Evolutionary conservation across 2,797 vertebrate genomes (phyloP).

Genomic region (Sebastes hopkinsi): DNA sequence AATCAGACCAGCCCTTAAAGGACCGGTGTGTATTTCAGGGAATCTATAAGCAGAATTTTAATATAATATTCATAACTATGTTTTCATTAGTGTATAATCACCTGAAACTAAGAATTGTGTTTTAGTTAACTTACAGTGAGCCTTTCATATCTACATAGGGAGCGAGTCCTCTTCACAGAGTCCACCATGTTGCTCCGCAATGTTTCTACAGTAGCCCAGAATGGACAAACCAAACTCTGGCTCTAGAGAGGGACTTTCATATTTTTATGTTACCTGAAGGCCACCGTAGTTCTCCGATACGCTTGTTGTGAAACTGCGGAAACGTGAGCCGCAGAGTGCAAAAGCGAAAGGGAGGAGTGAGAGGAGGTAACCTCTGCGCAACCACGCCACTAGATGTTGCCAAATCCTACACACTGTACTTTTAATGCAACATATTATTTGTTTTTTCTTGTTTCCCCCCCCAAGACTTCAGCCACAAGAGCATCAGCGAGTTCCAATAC

Average conservation of each 20-base stretch:
- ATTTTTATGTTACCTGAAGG: too few species aligned
- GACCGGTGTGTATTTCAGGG: not conserved
- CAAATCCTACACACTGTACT: not conserved
- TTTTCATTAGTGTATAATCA: too few species aligned
- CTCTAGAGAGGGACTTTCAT: not conserved
- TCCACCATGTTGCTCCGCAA: not conserved
- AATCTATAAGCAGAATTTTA: not conserved
- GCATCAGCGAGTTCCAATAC: not conserved
- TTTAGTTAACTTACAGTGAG: not conserved
- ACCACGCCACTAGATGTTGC: not conserved
- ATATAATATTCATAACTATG: too few species aligned
- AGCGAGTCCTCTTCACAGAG: not conserved
- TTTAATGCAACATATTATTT: not conserved
- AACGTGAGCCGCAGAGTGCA: too few species aligned
- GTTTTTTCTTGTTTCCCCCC: not conserved
- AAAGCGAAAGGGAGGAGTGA: not conserved
- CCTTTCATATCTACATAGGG: too few species aligned
- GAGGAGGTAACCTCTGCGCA: rapidly evolving
- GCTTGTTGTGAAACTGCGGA: too few species aligned
- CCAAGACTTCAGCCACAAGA: not conserved
- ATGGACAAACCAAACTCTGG: not conserved
- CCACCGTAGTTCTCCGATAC: too few species aligned
- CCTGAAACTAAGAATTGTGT: too few species aligned
- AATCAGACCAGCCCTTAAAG: not conserved
- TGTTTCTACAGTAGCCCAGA: not conserved